Base-by-base conservation (phyloP, 1,140 invertebrate species). In the Nomia melanderi region DNA sequence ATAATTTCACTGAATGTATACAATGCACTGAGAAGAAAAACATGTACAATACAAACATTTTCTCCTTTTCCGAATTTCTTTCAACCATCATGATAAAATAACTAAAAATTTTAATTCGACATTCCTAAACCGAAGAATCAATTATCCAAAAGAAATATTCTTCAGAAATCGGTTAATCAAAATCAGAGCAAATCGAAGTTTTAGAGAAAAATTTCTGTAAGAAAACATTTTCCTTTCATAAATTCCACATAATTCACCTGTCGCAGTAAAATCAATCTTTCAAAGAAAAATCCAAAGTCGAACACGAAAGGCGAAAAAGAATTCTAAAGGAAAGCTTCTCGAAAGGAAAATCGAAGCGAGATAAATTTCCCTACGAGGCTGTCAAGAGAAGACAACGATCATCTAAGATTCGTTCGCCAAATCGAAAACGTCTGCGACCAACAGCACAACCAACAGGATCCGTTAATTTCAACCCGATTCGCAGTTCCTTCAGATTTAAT, bases 401-500 rank as follows among this genome's bases (percentile, higher is more conserved):
- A 7, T n/a, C 0, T 6, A 50, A 36, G 33, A 23, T 25, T 47
- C 17, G 12, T 31, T n/a, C 50, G 50, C 5, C 7, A 23, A 44
- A 4, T 3, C 5, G 5, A 47, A 11, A 33, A 6, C 47, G 47
- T 1, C 20, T 1, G 5, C 4, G 39, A 17, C 4, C 8, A 1
- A 29, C 6, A 27, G 7, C 39, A 11, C 11, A 12, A 14, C 9
- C 9, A 9, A 11, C 2, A 56, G 23, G n/a, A 11, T 39, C n/a
- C 20, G 11, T 4, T 23, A 27, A 27, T 54, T n/a, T 39, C 47
- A 23, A 44, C 3, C 47, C 14, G 74, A 14, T 76, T 17, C 54
- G 50, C 29, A 59, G 39, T 47, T 62, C 60, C 36, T 71, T 33
- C 2, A 25, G 66, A 41, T 17, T 62, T 63, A 53, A 71, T 62